These are phyloP conservation scores for Monochamus alternatus DNA, from an alignment of 2,888 invertebrate genomes.

Conservation along the genomic window DNA sequence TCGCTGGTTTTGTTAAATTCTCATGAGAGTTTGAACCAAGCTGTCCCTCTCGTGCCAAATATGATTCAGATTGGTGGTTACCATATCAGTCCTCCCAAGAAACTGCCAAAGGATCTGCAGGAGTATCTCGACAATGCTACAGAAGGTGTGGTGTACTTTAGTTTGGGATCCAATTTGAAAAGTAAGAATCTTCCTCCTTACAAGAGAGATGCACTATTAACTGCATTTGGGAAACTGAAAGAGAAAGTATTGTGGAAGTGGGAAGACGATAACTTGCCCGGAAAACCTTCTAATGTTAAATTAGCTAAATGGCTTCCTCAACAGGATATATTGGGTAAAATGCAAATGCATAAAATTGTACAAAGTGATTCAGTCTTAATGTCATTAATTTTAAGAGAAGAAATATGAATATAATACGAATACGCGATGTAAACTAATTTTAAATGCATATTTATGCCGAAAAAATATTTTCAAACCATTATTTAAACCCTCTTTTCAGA, in stretches of 20 bases:
- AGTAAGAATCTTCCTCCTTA: conserved; percentile 73
- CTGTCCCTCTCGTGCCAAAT: conserved; percentile 73
- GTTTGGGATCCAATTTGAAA: conserved; percentile 76
- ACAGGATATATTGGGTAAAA: conserved; percentile 69
- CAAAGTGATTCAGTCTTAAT: neutral
- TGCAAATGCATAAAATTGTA: conserved; percentile 65
- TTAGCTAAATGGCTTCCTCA: conserved; percentile 47
- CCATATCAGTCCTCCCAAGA: conserved; percentile 66
- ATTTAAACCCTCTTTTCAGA: no score
- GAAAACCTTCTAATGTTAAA: conserved; percentile 67
- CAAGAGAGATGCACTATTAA: conserved; percentile 73
- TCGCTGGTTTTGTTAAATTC: conserved; percentile 63
- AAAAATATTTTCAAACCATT: no score
- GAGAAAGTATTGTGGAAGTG: conserved; percentile 82
- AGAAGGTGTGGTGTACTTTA: conserved; percentile 73
- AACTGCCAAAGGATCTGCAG: conserved; percentile 56
- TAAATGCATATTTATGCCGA: no score
- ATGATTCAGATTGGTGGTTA: conserved; percentile 75
- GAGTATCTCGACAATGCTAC: conserved; percentile 54
- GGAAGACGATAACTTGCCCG: conserved; percentile 66
- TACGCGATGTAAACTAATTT: no score
- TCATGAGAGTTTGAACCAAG: conserved; percentile 72
- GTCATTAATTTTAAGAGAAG: no score
- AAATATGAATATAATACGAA: no score
- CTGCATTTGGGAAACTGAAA: conserved; percentile 75